These are phyloP conservation scores for Australoheros scitulus DNA, from an alignment of 2,113 vertebrate genomes.

Conservation along the genomic window DNA sequence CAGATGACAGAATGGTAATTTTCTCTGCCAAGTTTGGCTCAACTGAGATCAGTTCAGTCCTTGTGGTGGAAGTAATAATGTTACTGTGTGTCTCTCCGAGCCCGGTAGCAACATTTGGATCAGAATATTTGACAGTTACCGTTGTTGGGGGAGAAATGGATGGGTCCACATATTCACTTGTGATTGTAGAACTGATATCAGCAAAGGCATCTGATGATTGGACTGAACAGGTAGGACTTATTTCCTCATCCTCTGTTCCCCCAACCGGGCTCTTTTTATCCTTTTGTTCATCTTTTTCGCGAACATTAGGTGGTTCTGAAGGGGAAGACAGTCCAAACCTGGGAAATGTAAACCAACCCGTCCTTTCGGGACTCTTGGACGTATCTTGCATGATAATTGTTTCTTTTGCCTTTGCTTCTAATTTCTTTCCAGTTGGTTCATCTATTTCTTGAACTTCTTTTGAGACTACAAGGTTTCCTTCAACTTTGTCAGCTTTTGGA, in stretches of 20 bases:
- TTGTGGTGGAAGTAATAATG: constrained; percentile 75
- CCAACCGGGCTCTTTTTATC: constrained; percentile 50
- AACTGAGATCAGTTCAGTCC: constrained; percentile 71
- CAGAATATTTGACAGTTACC: constrained; percentile 78
- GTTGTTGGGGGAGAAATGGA: constrained; percentile 75
- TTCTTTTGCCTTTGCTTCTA: constrained; percentile 41
- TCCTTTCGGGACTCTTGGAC: constrained; percentile 65
- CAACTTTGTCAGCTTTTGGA: constrained; percentile 57
- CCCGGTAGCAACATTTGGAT: constrained; percentile 42
- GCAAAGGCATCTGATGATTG: constrained; percentile 81
- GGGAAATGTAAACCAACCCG: constrained; percentile 78
- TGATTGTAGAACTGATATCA: constrained; percentile 78
- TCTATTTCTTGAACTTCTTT: constrained; percentile 35
- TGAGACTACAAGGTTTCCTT: constrained; percentile 33
- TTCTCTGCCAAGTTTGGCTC: constrained; percentile 79
- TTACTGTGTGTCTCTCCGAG: constrained; percentile 60
- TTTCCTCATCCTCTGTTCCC: constrained; percentile 59
- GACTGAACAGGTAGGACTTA: constrained; percentile 74
- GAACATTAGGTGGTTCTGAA: constrained; percentile 58
- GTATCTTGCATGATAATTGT: constrained; percentile 44
- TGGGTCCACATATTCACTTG: constrained; percentile 67
- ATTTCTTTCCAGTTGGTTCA: constrained; percentile 12
- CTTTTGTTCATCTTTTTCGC: constrained; percentile 31
- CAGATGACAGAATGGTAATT: constrained; percentile 74
- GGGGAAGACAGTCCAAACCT: constrained; percentile 74